These are phyloP conservation scores for Limnothrissa miodon DNA, from an alignment of 2,113 vertebrate species.

Conservation along the genomic window DNA sequence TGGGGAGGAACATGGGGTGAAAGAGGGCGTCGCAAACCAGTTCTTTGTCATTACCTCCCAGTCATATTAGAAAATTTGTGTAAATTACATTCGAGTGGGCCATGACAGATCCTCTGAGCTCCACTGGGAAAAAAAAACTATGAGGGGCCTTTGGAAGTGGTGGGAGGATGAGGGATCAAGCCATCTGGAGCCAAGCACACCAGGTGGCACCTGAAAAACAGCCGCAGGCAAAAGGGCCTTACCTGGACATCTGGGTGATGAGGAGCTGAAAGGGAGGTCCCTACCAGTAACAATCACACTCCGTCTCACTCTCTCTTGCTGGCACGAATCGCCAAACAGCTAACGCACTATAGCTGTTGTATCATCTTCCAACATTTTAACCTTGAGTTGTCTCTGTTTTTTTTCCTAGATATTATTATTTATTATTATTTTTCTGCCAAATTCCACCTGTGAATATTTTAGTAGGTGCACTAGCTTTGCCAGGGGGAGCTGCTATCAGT, in stretches of 20 bases:
- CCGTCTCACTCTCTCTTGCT: neutral
- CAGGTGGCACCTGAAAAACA: neutral
- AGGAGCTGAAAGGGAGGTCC: neutral
- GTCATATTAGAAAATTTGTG: slow-evolving; percentile 14
- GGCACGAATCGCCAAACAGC: neutral
- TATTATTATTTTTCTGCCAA: neutral
- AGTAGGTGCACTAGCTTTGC: neutral
- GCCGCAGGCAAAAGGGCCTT: neutral
- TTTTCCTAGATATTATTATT: neutral
- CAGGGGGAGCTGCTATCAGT: slow-evolving; percentile 1
- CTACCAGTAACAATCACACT: neutral
- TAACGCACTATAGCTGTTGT: neutral
- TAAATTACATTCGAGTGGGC: neutral
- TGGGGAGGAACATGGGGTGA: slow-evolving; percentile 4
- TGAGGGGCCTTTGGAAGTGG: neutral
- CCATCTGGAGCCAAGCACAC: slow-evolving; percentile 7
- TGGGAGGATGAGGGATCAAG: neutral
- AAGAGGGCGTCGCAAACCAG: neutral
- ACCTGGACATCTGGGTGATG: neutral
- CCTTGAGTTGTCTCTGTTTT: neutral
- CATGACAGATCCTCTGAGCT: neutral
- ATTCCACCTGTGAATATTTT: slow-evolving; percentile 10
- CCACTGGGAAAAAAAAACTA: neutral
- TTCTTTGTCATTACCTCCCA: slow-evolving; percentile 10
- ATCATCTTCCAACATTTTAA: neutral